Conservation (phyloP, 2,888 invertebrate species). For the Smittia sp. region DNA sequence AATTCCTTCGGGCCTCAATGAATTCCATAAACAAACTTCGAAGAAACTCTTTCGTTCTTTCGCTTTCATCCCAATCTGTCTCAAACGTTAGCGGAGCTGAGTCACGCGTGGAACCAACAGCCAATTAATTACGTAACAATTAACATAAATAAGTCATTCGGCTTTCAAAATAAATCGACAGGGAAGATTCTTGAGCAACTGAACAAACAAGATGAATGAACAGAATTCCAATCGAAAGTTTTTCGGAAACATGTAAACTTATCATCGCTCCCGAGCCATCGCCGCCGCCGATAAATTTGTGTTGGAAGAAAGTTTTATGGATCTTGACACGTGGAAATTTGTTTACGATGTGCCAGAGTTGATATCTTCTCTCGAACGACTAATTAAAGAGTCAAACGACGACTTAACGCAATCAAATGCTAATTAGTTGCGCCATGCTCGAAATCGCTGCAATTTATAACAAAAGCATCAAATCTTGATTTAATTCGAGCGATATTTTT, state of each 20-base stretch:
- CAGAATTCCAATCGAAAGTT: neutral
- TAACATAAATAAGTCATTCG: conserved; percentile 40
- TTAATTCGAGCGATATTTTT: neutral
- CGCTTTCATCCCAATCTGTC: neutral
- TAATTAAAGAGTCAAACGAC: too few species aligned
- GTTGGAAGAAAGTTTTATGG: neutral
- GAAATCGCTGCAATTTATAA: neutral
- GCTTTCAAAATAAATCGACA: conserved; percentile 33
- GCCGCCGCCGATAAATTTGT: neutral
- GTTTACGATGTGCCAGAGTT: too few species aligned
- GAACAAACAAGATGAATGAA: neutral
- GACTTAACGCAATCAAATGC: conserved; percentile 1
- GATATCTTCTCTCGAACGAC: too few species aligned
- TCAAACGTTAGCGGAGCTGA: neutral
- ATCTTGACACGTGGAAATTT: too few species aligned
- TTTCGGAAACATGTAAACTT: conserved; percentile 29
- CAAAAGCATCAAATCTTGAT: neutral
- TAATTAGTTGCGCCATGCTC: neutral
- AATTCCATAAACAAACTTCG: neutral
- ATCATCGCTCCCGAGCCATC: conserved; percentile 35
- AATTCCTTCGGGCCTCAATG: neutral
- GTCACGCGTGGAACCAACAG: neutral
- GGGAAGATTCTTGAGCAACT: conserved; percentile 1
- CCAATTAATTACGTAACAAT: conserved; percentile 35
- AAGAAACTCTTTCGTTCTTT: neutral